A percentile compares a stretch with the other conserved stretches of the same genome.
Evolutionary conservation across 2,888 invertebrate species (phyloP).

Genomic region (Callinectes sapidus): DNA sequence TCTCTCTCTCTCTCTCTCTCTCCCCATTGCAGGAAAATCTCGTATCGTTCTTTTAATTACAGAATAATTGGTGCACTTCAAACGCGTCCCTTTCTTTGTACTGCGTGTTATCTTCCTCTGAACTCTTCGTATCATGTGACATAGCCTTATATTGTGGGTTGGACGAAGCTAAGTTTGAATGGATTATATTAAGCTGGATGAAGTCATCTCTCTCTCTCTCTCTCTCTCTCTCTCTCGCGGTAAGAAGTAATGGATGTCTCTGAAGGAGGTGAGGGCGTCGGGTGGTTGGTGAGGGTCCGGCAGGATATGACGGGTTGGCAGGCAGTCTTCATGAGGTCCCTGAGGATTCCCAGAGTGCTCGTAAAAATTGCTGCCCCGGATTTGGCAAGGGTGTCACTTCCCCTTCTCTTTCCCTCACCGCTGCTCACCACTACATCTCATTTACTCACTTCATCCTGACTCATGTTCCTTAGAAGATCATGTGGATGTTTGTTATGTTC

Average conservation of each 20-base stretch:
- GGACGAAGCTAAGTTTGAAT: too few species aligned
- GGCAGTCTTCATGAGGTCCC: neutral
- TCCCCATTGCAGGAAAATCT: too few species aligned
- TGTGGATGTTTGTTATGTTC: neutral
- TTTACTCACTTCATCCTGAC: neutral
- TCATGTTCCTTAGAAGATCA: neutral
- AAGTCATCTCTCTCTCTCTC: neutral
- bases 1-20: too few species aligned
- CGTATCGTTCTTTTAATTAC: too few species aligned
- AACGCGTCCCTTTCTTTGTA: too few species aligned
- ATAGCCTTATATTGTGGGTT: too few species aligned
- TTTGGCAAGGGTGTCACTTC: neutral
- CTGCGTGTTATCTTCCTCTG: too few species aligned
- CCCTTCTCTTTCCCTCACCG: neutral
- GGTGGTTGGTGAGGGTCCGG: neutral
- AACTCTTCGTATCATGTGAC: too few species aligned
- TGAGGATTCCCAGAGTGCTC: neutral
- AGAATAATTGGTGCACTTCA: too few species aligned
- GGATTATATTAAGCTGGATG: too few species aligned
- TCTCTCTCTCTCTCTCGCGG: neutral
- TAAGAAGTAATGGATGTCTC: neutral
- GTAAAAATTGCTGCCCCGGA: neutral
- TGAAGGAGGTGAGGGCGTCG: neutral
- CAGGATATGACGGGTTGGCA: neutral
- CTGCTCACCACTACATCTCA: neutral